Percentiles rank a stretch among this genome's conserved stretches.
phyloP scores from a whole-genome alignment of 2,113 vertebrate species.

The Syngnathoides biaculeatus region DNA sequence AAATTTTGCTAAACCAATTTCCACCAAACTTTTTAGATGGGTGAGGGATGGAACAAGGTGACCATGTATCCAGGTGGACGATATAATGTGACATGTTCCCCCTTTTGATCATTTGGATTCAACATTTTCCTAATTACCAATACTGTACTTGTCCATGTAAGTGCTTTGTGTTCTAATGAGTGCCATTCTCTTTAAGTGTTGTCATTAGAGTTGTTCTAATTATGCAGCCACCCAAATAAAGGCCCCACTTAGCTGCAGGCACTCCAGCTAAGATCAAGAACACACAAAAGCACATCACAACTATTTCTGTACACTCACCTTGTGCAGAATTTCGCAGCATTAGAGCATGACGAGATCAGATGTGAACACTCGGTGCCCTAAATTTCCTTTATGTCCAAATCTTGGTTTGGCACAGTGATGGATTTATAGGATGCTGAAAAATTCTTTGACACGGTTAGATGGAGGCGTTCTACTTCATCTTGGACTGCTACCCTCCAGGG shows the following conservation, averaged over 20 bases:
- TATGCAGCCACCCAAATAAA: conserved; percentile 70
- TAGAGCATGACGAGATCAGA: conserved; percentile 39
- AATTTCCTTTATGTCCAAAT: conserved; percentile 42
- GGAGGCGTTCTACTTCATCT: conserved; percentile 37
- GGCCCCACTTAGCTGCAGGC: conserved; percentile 56
- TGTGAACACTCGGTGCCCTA: conserved; percentile 39
- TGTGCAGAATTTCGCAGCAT: conserved; percentile 19
- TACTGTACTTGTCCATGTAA: neutral
- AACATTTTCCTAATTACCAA: neutral
- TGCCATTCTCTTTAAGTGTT: neutral
- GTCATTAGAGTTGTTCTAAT: conserved; percentile 60
- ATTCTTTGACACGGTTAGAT: conserved; percentile 39
- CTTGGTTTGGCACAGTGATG: conserved; percentile 35
- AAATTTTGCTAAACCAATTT: neutral
- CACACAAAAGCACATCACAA: conserved; percentile 6
- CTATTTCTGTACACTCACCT: conserved; percentile 27
- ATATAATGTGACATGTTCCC: no score
- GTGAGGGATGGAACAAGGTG: neutral
- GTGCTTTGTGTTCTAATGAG: neutral
- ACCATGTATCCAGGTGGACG: no score
- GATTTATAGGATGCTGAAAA: conserved; percentile 21
- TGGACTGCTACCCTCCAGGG: conserved; percentile 43
- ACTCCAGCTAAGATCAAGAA: conserved; percentile 49
- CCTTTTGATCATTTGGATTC: neutral
- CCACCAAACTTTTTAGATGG: neutral